Base-by-base conservation (phyloP, 2,888 invertebrate genomes). In the Xestia xanthographa region DNA sequence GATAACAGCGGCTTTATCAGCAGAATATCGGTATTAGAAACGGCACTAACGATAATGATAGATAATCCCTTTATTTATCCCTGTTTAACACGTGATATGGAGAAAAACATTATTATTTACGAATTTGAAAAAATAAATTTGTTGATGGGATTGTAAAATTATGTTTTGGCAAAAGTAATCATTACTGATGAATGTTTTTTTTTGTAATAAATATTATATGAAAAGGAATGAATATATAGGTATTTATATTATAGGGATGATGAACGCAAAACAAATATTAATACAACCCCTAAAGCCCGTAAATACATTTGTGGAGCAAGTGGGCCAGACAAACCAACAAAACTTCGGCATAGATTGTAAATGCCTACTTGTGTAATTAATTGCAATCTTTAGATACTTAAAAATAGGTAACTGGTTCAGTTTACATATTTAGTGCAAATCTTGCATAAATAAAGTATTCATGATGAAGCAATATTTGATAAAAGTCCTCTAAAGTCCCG, bases 1-100 rank as follows among this genome's bases (percentile, higher is more conserved):
- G 87, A 86, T 88, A 86, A 82, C 34, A 41, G 53, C 43, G 11
- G 29, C 65, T 43, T 84, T 88, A 89, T 89, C 89, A 82, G 73
- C 20, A 71, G 56, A 81, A 80, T 85, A 85, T 84, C 83, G 75
- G 79, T 86, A 75, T 84, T 85, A 84, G 68, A 74, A 65, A 66
- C 69, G 41, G 38, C 43, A 72, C 68, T 84, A 75, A 84, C 70
- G 82, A 86, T 80, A 82, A 79, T 82, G 60, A 43, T 26, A 38
- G 77, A 84, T 86, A 81, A 85, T 87, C 85, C 78, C 11, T 41
- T 60, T 50, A 66, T 69, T 79, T 84, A 80, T 73, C 60, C 67
- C 43, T 29, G 17, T 56, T 17, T 1, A 17, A 11, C 5, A 58
- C 41, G 63, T 70, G 72, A 63, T 14, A 14, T 71, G 17, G 41